phyloP scores from a whole-genome alignment of 2,113 vertebrate genomes.

The Dipodomys merriami region DNA sequence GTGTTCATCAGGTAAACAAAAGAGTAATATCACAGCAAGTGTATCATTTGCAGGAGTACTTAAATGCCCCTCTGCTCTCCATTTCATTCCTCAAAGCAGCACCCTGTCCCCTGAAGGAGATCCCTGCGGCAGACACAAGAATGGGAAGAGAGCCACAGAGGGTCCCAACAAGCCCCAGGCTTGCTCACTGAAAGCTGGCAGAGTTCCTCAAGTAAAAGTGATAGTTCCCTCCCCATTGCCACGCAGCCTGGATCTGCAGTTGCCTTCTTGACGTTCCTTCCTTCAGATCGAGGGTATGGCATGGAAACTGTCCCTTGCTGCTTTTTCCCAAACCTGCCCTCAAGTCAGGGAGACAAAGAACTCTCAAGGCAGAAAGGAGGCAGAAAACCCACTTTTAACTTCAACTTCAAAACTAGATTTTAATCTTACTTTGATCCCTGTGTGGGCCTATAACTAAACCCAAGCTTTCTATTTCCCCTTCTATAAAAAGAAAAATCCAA shows the following conservation, averaged over 20 bases:
- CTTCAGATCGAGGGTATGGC: not conserved
- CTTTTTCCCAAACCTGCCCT: not conserved
- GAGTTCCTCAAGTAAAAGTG: not conserved
- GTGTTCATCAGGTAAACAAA: not conserved
- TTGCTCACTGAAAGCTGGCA: not conserved
- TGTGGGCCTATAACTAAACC: not conserved
- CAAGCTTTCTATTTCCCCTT: not conserved
- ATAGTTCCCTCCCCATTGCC: not conserved
- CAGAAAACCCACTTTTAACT: constrained; percentile 53
- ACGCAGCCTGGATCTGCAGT: not conserved
- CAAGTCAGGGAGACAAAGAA: constrained; percentile 27
- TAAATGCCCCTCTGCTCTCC: not conserved
- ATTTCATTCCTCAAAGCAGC: not conserved
- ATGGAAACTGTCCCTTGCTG: not conserved
- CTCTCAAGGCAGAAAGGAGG: not conserved
- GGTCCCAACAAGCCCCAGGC: not conserved
- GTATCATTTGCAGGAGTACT: accelerated
- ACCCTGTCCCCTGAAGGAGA: not conserved
- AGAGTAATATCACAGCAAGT: too few relatives aligned
- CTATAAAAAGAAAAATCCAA: constrained; percentile 45
- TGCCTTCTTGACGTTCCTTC: not conserved
- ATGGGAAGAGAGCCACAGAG: too few relatives aligned
- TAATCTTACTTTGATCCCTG: constrained; percentile 45
- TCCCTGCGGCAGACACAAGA: not conserved
- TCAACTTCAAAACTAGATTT: constrained; percentile 49